Evolutionary conservation across 2,888 invertebrate species (phyloP).

Genomic region (Drosophila limbata): DNA sequence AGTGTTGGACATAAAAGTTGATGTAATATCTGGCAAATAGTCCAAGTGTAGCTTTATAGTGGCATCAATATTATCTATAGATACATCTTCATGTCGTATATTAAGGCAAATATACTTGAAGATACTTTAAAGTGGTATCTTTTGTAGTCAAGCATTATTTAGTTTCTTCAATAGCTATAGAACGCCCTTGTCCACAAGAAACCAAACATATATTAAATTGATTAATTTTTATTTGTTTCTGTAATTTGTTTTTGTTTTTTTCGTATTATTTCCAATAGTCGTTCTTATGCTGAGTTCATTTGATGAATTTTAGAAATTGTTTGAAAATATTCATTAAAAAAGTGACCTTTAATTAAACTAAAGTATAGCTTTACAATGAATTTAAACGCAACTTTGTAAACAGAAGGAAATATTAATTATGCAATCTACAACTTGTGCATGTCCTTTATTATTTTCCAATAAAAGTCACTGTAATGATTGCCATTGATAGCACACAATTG

Average conservation of each 20-base stretch:
- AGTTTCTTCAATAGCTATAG: not conserved
- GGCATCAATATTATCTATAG: not conserved
- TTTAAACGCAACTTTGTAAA: not conserved
- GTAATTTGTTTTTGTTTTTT: too few relatives aligned
- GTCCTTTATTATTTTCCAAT: constrained; percentile 4
- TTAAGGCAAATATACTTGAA: not conserved
- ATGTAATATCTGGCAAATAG: not conserved
- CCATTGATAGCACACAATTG: not conserved
- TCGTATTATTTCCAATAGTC: too few relatives aligned
- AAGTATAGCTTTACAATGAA: not conserved
- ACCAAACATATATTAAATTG: too few relatives aligned
- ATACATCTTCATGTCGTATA: not conserved
- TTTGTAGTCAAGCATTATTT: not conserved
- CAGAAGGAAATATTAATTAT: not conserved
- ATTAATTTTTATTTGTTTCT: too few relatives aligned
- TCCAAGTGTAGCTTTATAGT: not conserved
- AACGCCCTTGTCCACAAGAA: too few relatives aligned
- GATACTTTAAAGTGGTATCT: not conserved
- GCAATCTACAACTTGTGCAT: not conserved
- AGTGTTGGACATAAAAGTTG: constrained; percentile 8
- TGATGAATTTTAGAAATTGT: too few relatives aligned
- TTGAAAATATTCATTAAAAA: too few relatives aligned
- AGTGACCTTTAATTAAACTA: too few relatives aligned
- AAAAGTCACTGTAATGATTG: not conserved
- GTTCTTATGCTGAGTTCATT: too few relatives aligned